Evolutionary conservation across 1,140 invertebrate species (phyloP), one percentile per base, ranked within the genome.

Genomic region (Alviniconcha marisindica): DNA sequence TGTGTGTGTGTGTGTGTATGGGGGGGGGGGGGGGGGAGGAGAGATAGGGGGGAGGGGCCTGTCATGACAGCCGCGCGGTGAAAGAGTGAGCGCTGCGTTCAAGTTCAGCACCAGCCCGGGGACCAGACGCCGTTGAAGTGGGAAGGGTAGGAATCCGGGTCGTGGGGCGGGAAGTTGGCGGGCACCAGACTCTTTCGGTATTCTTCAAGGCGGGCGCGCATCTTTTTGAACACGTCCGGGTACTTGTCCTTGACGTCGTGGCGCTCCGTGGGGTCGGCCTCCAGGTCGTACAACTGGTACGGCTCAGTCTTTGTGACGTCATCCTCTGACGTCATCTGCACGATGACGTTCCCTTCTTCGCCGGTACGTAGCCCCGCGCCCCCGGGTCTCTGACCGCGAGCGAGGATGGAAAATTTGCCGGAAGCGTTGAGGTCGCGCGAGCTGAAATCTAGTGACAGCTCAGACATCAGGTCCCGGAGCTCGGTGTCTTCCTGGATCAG

Each of bases 91-190:
- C 18, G 38, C 14, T 40, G 10, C 24, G 38, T 24, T 76, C 60
- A 63, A 33, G 24, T 40, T 84, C 31, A 88, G 82, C 88, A 88
- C 88, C 88, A 88, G 24, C 88, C 88, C 7, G 88, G 88, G 7
- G 63, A 78, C 88, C 88, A 88, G 3, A 82, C 74, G 1, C 85
- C 82, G 21, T 69, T 83, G 51, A 73, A 88, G 56, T 88, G 31
- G 63, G 84, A 60, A 0, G 88, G 88, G 54, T 84, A 54, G 21
- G 83, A 79, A 28, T 33, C 78, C 2, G 83, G 83, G 63, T 86
- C 85, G n/a, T 63, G 40, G 3, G 85, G 80, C 1, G 86, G 88
- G 73, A 86, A 81, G 21, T 78, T 44, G 10, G 86, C 88, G 21
- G 85, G 85, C n/a, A 88, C 85, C 71, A 82, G 60, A 1, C 81